A percentile compares a stretch with the other conserved stretches of the same genome.
Conservation (phyloP, 2,113 vertebrate species). For the Actinemys pallida region DNA sequence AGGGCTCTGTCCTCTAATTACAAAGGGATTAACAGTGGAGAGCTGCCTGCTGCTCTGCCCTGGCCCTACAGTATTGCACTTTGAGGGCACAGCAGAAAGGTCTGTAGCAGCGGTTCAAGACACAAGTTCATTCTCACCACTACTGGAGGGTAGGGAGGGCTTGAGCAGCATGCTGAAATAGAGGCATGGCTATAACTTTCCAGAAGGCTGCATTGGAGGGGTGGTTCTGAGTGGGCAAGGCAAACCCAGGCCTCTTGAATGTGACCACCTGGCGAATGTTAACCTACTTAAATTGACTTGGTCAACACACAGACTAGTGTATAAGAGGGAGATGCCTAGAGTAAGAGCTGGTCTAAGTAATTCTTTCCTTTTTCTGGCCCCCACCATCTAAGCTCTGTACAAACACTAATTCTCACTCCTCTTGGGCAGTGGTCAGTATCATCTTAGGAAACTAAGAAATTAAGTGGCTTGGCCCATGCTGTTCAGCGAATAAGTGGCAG, state of each 20-base stretch:
- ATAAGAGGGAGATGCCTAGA: neutral
- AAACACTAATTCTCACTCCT: neutral
- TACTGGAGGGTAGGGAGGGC: fast-evolving
- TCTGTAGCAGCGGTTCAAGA: fast-evolving
- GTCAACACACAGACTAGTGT: neutral
- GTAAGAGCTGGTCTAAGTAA: neutral
- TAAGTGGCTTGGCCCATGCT: neutral
- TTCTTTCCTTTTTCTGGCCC: neutral
- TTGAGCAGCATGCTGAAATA: neutral
- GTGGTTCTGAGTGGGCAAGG: too few species aligned
- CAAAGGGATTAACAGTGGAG: neutral
- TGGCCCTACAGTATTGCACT: too few species aligned
- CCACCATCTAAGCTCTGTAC: neutral
- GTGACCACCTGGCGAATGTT: too few species aligned
- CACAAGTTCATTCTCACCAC: fast-evolving
- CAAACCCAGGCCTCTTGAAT: too few species aligned
- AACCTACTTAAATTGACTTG: too few species aligned
- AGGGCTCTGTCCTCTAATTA: neutral
- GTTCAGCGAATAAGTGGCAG: neutral
- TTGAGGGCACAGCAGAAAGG: neutral
- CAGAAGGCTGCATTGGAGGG: neutral
- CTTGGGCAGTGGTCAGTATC: neutral
- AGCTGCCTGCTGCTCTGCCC: neutral
- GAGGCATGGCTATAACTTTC: neutral
- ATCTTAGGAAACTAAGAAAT: neutral